Evolutionary conservation across 35 echinoderm and acorn worm species (phyloP).

Genomic region (Apostichopus parvimensis): DNA sequence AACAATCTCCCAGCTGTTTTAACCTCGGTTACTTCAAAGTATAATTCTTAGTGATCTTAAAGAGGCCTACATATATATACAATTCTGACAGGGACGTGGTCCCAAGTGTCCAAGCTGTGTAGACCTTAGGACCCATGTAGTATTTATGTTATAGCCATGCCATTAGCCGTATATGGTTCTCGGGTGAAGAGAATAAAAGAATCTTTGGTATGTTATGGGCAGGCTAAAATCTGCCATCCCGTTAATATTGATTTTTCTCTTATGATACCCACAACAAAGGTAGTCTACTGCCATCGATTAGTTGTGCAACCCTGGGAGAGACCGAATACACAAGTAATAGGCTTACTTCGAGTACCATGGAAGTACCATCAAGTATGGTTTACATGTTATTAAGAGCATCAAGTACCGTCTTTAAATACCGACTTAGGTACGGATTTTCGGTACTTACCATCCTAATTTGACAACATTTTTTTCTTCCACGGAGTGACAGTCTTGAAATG

Average conservation of each 20-base stretch:
- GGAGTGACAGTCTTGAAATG: not conserved
- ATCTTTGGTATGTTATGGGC: no score
- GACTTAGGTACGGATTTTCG: not conserved
- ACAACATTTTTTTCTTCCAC: not conserved
- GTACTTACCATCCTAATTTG: not conserved
- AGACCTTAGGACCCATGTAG: no score
- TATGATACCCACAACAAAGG: constrained; percentile 42
- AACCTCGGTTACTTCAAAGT: not conserved
- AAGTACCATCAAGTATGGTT: not conserved
- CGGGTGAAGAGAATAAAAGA: no score
- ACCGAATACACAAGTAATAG: not conserved
- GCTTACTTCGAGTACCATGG: not conserved
- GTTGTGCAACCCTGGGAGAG: not conserved
- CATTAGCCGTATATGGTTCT: no score
- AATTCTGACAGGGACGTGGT: no score
- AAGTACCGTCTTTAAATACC: not conserved
- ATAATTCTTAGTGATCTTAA: no score
- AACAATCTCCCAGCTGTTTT: not conserved
- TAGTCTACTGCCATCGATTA: not conserved
- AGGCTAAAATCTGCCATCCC: no score
- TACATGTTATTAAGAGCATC: not conserved
- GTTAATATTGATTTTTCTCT: constrained; percentile 16
- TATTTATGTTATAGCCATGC: no score
- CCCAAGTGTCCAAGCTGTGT: no score
- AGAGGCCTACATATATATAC: no score